Base-by-base conservation (phyloP, 1,140 invertebrate genomes). In the Drosophila mojavensis region DNA sequence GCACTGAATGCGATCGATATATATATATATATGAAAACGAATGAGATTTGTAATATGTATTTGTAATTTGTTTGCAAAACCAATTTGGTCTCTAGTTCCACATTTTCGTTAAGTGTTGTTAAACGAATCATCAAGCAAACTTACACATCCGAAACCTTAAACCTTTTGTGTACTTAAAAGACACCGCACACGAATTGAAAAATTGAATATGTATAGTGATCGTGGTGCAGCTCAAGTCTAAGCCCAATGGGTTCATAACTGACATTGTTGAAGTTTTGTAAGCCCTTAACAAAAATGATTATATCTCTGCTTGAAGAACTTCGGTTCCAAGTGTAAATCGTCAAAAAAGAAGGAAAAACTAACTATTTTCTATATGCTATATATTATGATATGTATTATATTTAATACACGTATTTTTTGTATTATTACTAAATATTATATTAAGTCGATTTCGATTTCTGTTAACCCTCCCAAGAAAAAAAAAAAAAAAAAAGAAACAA, bases 191-290 rank as follows among this genome's bases (percentile, higher is more conserved):
- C 10, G 11, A 39, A 39, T 11, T 39, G 36, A 4, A 13, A 39
- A 39, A 13, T 13, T 39, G 36, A 11, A 3, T 2, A 9, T 39
- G 10, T 11, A 39, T 10, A 39, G 3, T 24, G 45, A 59, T 59
- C 28, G 69, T 67, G 69, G 71, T 78, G 68, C 63, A 74, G 75
- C 73, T 76, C 64, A 69, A 76, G 74, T 70, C 68, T 81, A 81
- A 84, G 76, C 79, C 81, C 79, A 84, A 81, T 81, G 81, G 79
- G 89, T 91, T 91, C 89, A 89, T 82, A 82, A 80, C 78, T 81
- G 63, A 75, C 43, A 53, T 81, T 90, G 79, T 85, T 89, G 64
- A 78, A 78, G 55, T 89, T 88, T 72, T 89, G 68, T 77, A 85
- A 73, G 75, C 66, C 77, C 79, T 71, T 80, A 71, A 81, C 65